Conservation (phyloP, 2,888 invertebrate genomes). For the Aleiodes testaceus region DNA sequence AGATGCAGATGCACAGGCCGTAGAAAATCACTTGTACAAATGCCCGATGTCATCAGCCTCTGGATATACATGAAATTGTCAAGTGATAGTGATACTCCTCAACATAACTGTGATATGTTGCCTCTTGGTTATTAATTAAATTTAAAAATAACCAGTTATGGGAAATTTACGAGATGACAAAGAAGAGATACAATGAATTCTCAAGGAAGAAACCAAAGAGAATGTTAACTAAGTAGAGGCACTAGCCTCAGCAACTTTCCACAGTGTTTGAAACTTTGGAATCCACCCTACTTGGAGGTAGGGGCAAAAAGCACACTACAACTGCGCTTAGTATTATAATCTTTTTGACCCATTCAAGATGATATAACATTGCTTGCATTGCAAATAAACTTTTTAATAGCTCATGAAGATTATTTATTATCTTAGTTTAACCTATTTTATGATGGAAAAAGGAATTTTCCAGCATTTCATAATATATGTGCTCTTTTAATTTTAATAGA, state of each 20-base stretch:
- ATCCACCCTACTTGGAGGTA: not conserved
- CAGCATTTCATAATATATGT: too few species aligned
- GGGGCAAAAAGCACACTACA: not conserved
- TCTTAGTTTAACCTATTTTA: too few species aligned
- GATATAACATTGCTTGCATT: not conserved
- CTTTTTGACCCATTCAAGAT: not conserved
- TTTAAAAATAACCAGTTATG: too few species aligned
- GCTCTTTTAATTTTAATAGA: conserved; percentile 10
- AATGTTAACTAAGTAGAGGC: not conserved
- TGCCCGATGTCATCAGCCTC: not conserved
- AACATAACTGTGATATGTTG: too few species aligned
- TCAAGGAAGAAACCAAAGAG: not conserved
- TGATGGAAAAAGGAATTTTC: too few species aligned
- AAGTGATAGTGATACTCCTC: too few species aligned
- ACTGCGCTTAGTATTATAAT: not conserved
- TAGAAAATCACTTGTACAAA: not conserved
- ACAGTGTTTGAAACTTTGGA: not conserved
- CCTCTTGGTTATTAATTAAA: too few species aligned
- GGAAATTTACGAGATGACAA: not conserved
- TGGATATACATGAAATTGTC: too few species aligned
- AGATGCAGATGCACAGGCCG: not conserved
- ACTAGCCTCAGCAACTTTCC: not conserved
- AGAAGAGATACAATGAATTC: not conserved
- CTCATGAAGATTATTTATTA: not conserved
- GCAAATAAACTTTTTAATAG: conserved; percentile 1